Conservation (phyloP, 2,888 invertebrate species). For the Subacronicta megacephala region DNA sequence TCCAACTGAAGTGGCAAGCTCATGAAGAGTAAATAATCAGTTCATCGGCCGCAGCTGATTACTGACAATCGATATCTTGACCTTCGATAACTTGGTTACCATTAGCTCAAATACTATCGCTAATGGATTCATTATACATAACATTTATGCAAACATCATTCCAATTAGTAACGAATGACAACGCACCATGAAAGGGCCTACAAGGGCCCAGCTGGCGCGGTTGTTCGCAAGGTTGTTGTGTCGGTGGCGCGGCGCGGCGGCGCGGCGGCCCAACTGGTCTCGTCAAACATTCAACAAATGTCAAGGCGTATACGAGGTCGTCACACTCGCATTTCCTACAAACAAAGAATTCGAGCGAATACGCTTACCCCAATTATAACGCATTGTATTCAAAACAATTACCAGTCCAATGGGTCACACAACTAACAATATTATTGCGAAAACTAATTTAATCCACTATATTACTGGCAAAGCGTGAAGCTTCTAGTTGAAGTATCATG, state of each 20-base stretch:
- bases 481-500: constrained; percentile 3
- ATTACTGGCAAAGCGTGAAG: constrained; percentile 8
- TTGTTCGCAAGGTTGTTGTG: constrained; percentile 20
- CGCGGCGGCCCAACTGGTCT: constrained; percentile 34
- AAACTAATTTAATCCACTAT: constrained; percentile 17
- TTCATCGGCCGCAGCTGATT: constrained; percentile 54
- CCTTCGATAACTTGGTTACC: constrained; percentile 70
- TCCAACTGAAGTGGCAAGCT: constrained; percentile 15
- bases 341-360: constrained; percentile 61
- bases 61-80: constrained; percentile 57
- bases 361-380: constrained; percentile 47
- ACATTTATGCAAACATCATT: constrained; percentile 16
- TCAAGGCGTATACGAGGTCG: constrained; percentile 67
- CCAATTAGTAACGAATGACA: constrained; percentile 16
- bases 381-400: constrained; percentile 47
- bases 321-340: constrained; percentile 62
- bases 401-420: constrained; percentile 6
- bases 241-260: constrained; percentile 35
- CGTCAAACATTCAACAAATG: constrained; percentile 63
- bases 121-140: constrained; percentile 44
- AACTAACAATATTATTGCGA: constrained; percentile 3
- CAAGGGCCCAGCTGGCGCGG: constrained; percentile 16
- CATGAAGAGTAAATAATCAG: constrained; percentile 39
- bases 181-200: constrained; percentile 21
- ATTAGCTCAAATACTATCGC: constrained; percentile 51